Percentiles rank a stretch among this genome's conserved stretches.
Evolutionary conservation across 2,888 invertebrate genomes (phyloP).

Genomic region (Orchesellides sinensis): DNA sequence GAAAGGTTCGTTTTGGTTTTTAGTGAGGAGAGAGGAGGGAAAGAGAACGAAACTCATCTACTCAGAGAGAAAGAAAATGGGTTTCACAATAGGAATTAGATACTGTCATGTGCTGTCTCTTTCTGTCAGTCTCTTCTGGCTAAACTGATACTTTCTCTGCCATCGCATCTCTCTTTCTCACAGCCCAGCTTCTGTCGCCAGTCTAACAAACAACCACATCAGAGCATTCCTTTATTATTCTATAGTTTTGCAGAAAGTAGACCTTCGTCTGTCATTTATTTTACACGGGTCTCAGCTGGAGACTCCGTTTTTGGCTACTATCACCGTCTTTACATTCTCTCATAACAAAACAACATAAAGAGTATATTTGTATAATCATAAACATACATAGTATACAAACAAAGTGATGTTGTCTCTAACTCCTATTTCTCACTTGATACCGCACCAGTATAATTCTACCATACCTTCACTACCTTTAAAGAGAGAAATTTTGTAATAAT

Average conservation of each 20-base stretch:
- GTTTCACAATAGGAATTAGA: slow-evolving; percentile 53
- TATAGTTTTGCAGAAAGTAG: slow-evolving; percentile 14
- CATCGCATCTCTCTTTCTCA: slow-evolving; percentile 37
- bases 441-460: too few species aligned
- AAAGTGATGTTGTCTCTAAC: slow-evolving; percentile 56
- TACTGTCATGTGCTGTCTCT: slow-evolving; percentile 64
- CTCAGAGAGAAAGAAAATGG: slow-evolving; percentile 45
- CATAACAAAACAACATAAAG: slow-evolving; percentile 45
- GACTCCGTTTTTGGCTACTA: slow-evolving; percentile 53
- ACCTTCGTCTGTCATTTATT: slow-evolving; percentile 57
- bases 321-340: slow-evolving; percentile 28
- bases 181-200: slow-evolving; percentile 54
- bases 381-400: slow-evolving; percentile 41
- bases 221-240: slow-evolving; percentile 24
- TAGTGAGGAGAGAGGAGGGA: too few species aligned
- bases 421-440: slow-evolving; percentile 27
- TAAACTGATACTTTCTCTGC: slow-evolving; percentile 46
- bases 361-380: slow-evolving; percentile 48
- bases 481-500: too few species aligned
- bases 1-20: slow-evolving; percentile 1
- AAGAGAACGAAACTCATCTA: slow-evolving; percentile 31
- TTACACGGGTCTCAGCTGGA: slow-evolving; percentile 63
- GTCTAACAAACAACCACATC: slow-evolving; percentile 42
- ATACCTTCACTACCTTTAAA: too few species aligned
- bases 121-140: slow-evolving; percentile 52